Evolutionary conservation across 2,797 vertebrate genomes (phyloP), one percentile per base, ranked within the genome.

Genomic region (Staurois parvus): DNA sequence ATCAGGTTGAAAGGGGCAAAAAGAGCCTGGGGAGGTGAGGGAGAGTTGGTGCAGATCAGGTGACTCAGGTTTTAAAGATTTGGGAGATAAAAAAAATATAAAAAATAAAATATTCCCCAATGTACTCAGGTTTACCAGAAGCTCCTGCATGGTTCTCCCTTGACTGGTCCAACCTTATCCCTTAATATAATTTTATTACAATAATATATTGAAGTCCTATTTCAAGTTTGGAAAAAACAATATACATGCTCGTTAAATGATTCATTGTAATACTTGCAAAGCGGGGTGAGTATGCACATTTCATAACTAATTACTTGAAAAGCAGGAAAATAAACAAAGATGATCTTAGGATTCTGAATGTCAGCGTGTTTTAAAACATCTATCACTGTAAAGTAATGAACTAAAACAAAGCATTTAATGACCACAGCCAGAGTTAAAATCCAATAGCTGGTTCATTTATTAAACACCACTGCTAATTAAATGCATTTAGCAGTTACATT

Each of bases 341-440:
- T 48, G 5, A 21, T 69, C 15, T 79, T 40, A 68, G 9, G 68
- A 45, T 79, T 68, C 24, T 42, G 9, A 42, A 76, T 62, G 59
- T 78, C 76, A 68, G 77, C 37, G 69, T 37, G 1, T 80, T 66
- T 59, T 26, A n/a, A 78, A 78, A 66, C 56, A 77, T n/a, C 79
- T 74, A 73, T 64, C 64, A 82, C 30, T 29, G 37, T 26, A 74
- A 74, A 74, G 72, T 72, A 82, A 74, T 82, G 56, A 74, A 24
- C 26, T 66, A 82, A 82, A 82, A 62, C 32, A 6, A 59, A 42
- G 29, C 34, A 66, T 45, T 66, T 82, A 82, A 82, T 66, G 26
- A 21, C 72, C 21, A 29, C 13, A 74, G n/a, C 32, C 4, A 74
- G 30, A 45, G 34, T 66, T 69, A 29, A 37, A 79, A 69, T 24